These are phyloP conservation scores for Harmothoe impar DNA, from an alignment of 2,888 invertebrate species.

Conservation along the genomic window DNA sequence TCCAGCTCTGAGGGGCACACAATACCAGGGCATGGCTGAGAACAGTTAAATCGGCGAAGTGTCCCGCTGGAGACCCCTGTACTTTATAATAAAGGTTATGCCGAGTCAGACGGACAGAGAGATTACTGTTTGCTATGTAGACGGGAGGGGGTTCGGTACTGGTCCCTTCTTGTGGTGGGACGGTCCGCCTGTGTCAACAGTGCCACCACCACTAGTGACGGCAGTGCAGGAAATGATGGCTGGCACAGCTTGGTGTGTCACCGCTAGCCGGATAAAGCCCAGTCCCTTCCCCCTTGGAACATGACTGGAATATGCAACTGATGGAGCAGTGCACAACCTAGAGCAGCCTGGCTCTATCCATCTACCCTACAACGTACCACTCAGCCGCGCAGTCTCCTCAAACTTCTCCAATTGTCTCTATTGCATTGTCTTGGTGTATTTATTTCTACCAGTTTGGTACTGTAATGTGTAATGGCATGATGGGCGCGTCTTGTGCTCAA, in stretches of 20 bases:
- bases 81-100: conserved; percentile 45
- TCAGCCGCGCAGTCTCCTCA: neutral
- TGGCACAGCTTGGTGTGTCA: neutral
- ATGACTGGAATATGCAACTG: conserved; percentile 49
- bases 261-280: neutral
- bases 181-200: neutral
- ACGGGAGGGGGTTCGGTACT: neutral
- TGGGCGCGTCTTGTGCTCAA: too few species aligned
- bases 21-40: neutral
- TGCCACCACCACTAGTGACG: neutral
- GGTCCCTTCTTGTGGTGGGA: neutral
- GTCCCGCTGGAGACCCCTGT: neutral
- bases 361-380: neutral
- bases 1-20: neutral
- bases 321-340: neutral
- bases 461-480: too few species aligned
- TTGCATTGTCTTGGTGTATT: too few species aligned
- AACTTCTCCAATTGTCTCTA: too few species aligned
- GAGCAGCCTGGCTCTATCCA: neutral
- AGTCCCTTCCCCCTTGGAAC: neutral
- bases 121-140: conserved; percentile 30
- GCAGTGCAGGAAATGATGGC: neutral
- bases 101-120: neutral
- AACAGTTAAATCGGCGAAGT: neutral
- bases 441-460: too few species aligned